These are phyloP conservation scores for Platyrinchus mystaceus DNA, from an alignment of 2,797 vertebrate genomes.

Conservation along the genomic window DNA sequence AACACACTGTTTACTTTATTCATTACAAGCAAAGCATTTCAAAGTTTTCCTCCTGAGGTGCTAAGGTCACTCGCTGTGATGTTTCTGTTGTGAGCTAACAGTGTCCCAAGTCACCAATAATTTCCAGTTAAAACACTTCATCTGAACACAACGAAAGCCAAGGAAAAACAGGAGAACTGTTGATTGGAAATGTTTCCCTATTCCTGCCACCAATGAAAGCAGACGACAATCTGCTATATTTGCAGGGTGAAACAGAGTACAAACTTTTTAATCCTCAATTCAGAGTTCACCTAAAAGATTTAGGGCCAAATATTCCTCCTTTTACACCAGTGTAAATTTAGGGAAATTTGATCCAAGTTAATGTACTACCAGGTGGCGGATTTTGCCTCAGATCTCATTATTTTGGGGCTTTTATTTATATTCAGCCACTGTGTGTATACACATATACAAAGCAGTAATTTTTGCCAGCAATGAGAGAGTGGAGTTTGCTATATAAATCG, in stretches of 20 bases:
- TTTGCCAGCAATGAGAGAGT: conserved; percentile 26
- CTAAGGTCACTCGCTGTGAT: neutral
- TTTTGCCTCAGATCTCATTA: conserved; percentile 48
- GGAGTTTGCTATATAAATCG: conserved; percentile 40
- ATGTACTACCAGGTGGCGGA: neutral
- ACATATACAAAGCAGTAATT: conserved; percentile 40
- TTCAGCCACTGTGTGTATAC: neutral
- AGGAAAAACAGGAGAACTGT: neutral
- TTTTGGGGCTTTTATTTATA: conserved; percentile 43
- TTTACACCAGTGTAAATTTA: conserved; percentile 35
- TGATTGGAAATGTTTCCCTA: neutral
- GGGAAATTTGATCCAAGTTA: neutral
- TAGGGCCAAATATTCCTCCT: neutral
- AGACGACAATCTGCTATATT: neutral
- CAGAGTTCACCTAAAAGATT: conserved; percentile 3
- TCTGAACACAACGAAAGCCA: neutral
- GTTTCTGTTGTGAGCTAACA: neutral
- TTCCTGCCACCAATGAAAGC: neutral
- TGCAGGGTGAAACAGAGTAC: neutral
- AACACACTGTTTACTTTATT: neutral
- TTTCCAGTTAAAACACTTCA: neutral
- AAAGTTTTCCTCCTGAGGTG: neutral
- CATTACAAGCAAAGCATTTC: neutral
- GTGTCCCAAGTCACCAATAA: neutral
- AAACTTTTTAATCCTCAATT: neutral